Percentiles rank a stretch among this genome's conserved stretches.
Conservation (phyloP, 2,888 invertebrate species). For the Tetramorium bicarinatum region DNA sequence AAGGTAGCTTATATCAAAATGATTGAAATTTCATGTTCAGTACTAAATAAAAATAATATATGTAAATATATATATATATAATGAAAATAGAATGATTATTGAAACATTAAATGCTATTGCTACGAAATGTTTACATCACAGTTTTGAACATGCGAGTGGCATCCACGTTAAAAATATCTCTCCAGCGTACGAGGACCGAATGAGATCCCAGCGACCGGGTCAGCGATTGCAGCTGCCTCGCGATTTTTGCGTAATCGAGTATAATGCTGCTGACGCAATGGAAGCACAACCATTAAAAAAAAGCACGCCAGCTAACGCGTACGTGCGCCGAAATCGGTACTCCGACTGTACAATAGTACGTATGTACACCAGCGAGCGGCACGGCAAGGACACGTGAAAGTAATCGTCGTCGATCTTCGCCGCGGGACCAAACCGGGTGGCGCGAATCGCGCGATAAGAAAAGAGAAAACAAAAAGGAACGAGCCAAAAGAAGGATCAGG, state of each 20-base stretch:
- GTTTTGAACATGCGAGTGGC: neutral
- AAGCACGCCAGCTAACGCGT: neutral
- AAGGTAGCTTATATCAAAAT: neutral
- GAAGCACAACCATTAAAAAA: neutral
- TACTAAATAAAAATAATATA: neutral
- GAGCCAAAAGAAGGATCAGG: conserved; percentile 46
- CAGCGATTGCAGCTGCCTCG: conserved; percentile 28
- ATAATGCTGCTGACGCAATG: conserved; percentile 36
- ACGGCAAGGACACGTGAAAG: conserved; percentile 66
- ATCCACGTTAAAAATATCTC: conserved; percentile 1
- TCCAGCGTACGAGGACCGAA: neutral
- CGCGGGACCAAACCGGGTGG: neutral
- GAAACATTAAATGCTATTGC: neutral
- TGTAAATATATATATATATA: neutral
- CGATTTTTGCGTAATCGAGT: conserved; percentile 46
- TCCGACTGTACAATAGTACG: neutral
- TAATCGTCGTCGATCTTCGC: conserved; percentile 42
- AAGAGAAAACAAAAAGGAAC: conserved; percentile 7
- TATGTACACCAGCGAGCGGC: neutral
- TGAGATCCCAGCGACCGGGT: neutral
- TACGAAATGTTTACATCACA: neutral
- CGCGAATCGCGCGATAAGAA: neutral
- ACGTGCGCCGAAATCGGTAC: conserved; percentile 15
- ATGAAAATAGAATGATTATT: neutral
- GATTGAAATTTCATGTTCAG: neutral